Percentiles rank a stretch among this genome's conserved stretches.
These are phyloP conservation scores for Hetaerina americana DNA, from an alignment of 1,140 invertebrate species.

Conservation along the genomic window DNA sequence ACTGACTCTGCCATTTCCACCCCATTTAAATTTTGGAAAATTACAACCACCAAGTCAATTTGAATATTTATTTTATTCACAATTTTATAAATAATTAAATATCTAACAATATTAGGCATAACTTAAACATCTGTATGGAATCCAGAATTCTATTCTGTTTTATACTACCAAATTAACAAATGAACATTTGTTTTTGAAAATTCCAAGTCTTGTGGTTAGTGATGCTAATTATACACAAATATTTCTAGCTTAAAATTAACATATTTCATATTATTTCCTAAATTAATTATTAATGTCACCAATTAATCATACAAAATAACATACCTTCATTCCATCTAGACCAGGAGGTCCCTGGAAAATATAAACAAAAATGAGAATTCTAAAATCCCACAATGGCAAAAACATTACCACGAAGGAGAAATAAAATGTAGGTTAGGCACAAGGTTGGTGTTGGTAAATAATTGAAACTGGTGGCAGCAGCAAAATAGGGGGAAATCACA, in stretches of 20 bases:
- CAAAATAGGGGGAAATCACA: conserved; percentile 30
- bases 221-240: not conserved
- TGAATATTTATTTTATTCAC: not conserved
- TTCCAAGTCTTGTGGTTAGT: not conserved
- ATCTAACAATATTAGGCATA: conserved; percentile 2
- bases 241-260: not conserved
- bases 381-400: not conserved
- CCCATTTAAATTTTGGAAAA: not conserved
- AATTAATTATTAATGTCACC: conserved; percentile 6
- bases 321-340: conserved; percentile 60
- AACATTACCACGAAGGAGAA: not conserved
- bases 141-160: too few species aligned
- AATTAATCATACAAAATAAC: conserved; percentile 14
- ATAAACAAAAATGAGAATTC: conserved; percentile 1
- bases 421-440: conserved; percentile 7
- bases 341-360: conserved; percentile 52
- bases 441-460: conserved; percentile 15
- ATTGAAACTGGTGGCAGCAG: conserved; percentile 28
- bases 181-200: not conserved
- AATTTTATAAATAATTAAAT: not conserved
- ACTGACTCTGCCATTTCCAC: not conserved
- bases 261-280: not conserved
- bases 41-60: not conserved
- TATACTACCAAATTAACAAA: conserved; percentile 3
- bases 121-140: not conserved